Percentiles rank a stretch among this genome's conserved stretches.
phyloP scores from a whole-genome alignment of 2,888 invertebrate species.

The Torymus tubicola region DNA sequence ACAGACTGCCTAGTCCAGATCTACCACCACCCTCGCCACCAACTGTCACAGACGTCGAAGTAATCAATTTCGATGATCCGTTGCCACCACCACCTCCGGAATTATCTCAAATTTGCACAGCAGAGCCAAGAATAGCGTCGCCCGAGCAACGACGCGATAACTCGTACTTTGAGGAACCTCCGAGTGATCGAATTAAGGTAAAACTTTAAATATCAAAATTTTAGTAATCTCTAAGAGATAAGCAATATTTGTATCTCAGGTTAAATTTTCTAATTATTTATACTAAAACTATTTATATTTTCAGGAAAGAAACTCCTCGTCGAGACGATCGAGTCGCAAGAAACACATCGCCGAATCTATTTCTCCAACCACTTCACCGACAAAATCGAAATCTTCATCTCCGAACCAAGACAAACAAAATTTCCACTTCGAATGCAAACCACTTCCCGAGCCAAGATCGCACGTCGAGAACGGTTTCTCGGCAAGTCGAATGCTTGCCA shows the following conservation, averaged over 20 bases:
- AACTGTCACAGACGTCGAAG: slow-evolving; percentile 80
- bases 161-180: slow-evolving; percentile 28
- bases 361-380: slow-evolving; percentile 63
- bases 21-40: slow-evolving; percentile 82
- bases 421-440: slow-evolving; percentile 40
- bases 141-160: slow-evolving; percentile 49
- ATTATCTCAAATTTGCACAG: slow-evolving; percentile 52
- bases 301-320: slow-evolving; percentile 68
- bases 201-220: background rate
- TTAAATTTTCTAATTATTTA: too few relatives aligned
- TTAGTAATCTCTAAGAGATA: too few relatives aligned
- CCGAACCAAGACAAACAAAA: slow-evolving; percentile 63
- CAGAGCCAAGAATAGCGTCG: slow-evolving; percentile 65
- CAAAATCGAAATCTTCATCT: slow-evolving; percentile 59
- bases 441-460: slow-evolving; percentile 61
- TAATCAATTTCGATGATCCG: slow-evolving; percentile 81
- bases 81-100: slow-evolving; percentile 83
- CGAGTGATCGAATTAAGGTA: slow-evolving; percentile 46
- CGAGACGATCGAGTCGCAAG: slow-evolving; percentile 67
- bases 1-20: slow-evolving; percentile 80
- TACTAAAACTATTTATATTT: background rate
- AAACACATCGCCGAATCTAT: slow-evolving; percentile 59
- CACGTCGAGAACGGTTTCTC: slow-evolving; percentile 65
- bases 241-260: too few relatives aligned
- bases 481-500: slow-evolving; percentile 16